Evolutionary conservation across 2,113 vertebrate species (phyloP), one percentile per base, ranked within the genome.

Genomic region (Ammospiza nelsoni): DNA sequence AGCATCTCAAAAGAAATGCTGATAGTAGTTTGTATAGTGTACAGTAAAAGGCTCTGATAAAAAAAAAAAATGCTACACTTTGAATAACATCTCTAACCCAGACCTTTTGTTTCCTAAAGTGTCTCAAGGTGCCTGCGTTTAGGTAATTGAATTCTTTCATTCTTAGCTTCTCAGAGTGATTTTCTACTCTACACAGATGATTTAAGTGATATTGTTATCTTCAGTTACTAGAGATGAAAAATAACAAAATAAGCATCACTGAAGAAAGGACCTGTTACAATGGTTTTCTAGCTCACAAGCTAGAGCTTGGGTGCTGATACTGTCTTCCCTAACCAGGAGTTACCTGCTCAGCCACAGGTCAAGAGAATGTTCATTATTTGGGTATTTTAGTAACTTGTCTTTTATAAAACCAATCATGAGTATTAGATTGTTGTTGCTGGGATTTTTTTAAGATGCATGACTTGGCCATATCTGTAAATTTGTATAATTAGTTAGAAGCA

Each of bases 1-100:
- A 76, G 28, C 9, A 49, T n/a, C 65, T 82, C 79, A 84, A 88
- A 94, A 91, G 44, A 81, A 96, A 95, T 82, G 15, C 24, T 89
- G 57, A 77, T 84, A 71, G 54, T 35, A 15, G 2, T 5, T 58
- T 80, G 77, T 72, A 75, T n/a, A 86, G 16, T 21, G 9, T 75
- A 66, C n/a, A 81, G 16, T 87, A 81, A 89, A 94, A 94, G 44
- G 22, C 54, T 86, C 19, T 77, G 63, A 59, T 86, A 82, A 74
- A 79, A 72, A 74, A 79, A 72, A 55, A 57, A 33, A 77, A 69
- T 3, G 2, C 41, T 79, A 43, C 24, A 67, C 25, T 61, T 85
- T n/a, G 37, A 67, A 55, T 78, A 37, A 20, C 51, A 27, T 48
- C 46, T 95, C 44, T 87, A 51, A 65, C 35, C 5, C 35, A 76